Base-by-base conservation (phyloP, 2,113 vertebrate genomes). In the Indicator maculatus region DNA sequence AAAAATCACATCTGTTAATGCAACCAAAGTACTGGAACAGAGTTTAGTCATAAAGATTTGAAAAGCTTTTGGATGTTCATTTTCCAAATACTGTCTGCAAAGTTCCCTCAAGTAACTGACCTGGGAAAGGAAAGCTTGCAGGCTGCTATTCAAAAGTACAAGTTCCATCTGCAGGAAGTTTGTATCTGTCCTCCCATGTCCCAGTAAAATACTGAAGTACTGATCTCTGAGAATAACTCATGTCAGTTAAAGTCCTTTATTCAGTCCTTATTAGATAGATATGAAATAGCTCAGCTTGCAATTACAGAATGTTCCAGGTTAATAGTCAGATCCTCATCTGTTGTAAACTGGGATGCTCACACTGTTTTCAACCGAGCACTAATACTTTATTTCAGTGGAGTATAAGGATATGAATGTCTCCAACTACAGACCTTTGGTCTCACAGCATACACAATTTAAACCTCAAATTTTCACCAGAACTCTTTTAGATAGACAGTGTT, bases 1-100 rank as follows among this genome's bases (percentile, higher is more conserved):
- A 97, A 93, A 95, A 96, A 81, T 91, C 94, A 95, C 91, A 96
- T 86, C 89, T 95, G 83, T 92, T 95, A 93, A 91, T 81, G 61
- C 69, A 96, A 53, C 28, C 64, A 30, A 50, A 86, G 83, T 74
- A 75, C 30, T 59, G 45, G 58, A 91, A 90, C 24, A 88, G 60
- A 91, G 44, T 88, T 93, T 73, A 86, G 59, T 65, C 73, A 55
- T 27, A 21, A 93, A 88, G 66, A 92, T 75, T 75, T 83, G 53
- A 92, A 88, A 93, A 82, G 77, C 27, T 69, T 90, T 91, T 67
- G 65, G 38, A 44, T 80, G 33, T 73, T 94, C 7, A 1, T 16
- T 80, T 94, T 93, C 55, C 78, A 87, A 89, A 82, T 30, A 24
- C 15, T 19, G 45, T 24, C 45, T 82, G 39, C 36, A 39, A 94